A percentile compares a stretch with the other conserved stretches of the same genome.
Conservation (phyloP, 2,797 vertebrate genomes). For the Phoxinus dragarum region DNA sequence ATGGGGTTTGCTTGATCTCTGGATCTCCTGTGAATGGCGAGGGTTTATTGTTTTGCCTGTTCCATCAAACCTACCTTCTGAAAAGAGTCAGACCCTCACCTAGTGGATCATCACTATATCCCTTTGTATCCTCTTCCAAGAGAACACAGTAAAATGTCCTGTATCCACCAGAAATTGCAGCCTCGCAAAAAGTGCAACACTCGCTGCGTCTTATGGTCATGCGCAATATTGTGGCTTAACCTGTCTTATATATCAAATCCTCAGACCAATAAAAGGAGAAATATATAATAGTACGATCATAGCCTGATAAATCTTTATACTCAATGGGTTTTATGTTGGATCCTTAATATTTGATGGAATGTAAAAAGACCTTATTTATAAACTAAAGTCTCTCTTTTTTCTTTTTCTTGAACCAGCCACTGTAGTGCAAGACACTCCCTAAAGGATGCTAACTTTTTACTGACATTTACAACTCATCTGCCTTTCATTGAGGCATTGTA, state of each 20-base stretch:
- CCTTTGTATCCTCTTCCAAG: background rate
- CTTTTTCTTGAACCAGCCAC: conserved; percentile 35
- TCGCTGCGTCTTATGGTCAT: background rate
- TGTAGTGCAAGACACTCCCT: conserved; percentile 54
- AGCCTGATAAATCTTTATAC: conserved; percentile 21
- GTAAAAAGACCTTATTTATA: conserved; percentile 34
- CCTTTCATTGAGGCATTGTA: conserved; percentile 68
- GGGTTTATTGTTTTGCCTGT: conserved; percentile 46
- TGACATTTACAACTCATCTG: conserved; percentile 70
- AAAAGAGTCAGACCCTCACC: conserved; percentile 27
- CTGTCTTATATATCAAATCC: conserved; percentile 9
- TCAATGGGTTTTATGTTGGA: conserved; percentile 52
- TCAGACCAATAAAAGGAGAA: conserved; percentile 14
- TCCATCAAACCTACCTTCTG: conserved; percentile 29
- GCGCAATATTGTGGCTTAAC: conserved; percentile 14
- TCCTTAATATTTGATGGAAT: conserved; percentile 55
- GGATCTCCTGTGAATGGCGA: conserved; percentile 47
- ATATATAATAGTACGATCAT: conserved; percentile 8
- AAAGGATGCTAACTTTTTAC: conserved; percentile 61
- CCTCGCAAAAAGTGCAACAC: background rate
- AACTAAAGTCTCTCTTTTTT: conserved; percentile 67
- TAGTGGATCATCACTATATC: conserved; percentile 28
- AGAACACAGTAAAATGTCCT: background rate
- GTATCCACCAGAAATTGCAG: background rate
- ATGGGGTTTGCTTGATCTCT: background rate